Conservation (phyloP, 2,888 invertebrate genomes). For the Eurytoma adleriae region DNA sequence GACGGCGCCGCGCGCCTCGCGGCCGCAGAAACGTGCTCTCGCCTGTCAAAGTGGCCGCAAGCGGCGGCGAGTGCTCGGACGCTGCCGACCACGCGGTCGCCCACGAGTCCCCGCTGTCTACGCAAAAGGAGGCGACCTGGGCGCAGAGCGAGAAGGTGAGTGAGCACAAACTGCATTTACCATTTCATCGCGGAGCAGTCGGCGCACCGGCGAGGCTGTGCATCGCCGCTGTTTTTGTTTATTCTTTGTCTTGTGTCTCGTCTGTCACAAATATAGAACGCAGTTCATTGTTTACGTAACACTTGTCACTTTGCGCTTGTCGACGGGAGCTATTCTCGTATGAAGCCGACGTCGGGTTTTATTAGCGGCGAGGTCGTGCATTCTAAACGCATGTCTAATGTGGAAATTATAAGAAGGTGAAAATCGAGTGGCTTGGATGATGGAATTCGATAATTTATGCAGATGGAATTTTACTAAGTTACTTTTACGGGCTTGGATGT, state of each 20-base stretch:
- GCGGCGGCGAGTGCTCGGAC: neutral
- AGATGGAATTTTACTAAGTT: too few species aligned
- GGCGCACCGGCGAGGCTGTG: neutral
- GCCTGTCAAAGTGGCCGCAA: conserved; percentile 41
- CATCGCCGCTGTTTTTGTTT: conserved; percentile 24
- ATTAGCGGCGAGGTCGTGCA: conserved; percentile 1
- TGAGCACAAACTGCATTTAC: neutral
- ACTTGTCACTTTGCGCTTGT: conserved; percentile 45
- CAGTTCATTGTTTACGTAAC: conserved; percentile 56
- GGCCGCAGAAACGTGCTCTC: conserved; percentile 40
- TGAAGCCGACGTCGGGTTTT: neutral
- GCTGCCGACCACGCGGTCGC: neutral
- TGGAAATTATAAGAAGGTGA: neutral
- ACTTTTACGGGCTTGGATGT: too few species aligned
- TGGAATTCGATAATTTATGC: too few species aligned
- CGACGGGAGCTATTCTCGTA: neutral
- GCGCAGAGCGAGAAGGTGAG: conserved; percentile 28
- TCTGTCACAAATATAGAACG: conserved; percentile 31
- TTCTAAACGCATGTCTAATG: neutral
- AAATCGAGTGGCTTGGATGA: too few species aligned
- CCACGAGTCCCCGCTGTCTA: neutral
- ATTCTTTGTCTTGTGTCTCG: conserved; percentile 14
- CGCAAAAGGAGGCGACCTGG: neutral
- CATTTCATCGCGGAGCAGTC: neutral
- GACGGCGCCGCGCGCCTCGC: neutral